Evolutionary conservation across 1,140 invertebrate genomes (phyloP).

Genomic region (Formica exsecta): DNA sequence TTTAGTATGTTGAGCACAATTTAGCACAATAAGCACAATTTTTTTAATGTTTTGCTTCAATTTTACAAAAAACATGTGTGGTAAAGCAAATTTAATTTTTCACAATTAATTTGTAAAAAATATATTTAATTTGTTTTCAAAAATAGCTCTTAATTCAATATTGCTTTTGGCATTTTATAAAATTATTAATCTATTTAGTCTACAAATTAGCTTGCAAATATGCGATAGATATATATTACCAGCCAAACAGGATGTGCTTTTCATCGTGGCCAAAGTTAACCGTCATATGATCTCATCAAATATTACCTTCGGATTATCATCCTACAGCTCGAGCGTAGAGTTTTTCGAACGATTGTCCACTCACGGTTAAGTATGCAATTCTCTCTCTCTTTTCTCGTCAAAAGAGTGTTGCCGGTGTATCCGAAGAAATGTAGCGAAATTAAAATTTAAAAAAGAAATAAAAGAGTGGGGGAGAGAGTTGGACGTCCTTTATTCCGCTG

Average conservation of each 20-base stretch:
- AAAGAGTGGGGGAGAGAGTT: constrained; percentile 17
- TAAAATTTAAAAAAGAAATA: constrained; percentile 21
- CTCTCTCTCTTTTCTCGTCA: not conserved
- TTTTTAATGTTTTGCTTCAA: not conserved
- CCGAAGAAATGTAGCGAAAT: constrained; percentile 68
- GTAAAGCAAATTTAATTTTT: not conserved
- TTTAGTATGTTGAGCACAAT: not conserved
- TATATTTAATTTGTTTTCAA: not conserved
- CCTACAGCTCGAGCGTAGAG: not conserved
- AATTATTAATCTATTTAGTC: constrained; percentile 4
- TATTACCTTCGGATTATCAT: constrained; percentile 22
- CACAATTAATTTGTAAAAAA: too few species aligned
- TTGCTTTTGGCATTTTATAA: not conserved
- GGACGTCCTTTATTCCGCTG: constrained; percentile 74
- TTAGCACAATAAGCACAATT: too few species aligned
- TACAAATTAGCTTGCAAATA: constrained; percentile 25
- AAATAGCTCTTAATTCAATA: not conserved
- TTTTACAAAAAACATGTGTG: not conserved
- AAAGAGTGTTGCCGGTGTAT: constrained; percentile 70
- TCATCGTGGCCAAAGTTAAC: constrained; percentile 2
- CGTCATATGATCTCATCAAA: constrained; percentile 50
- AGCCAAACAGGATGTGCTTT: constrained; percentile 40
- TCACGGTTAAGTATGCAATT: constrained; percentile 58
- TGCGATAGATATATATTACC: constrained; percentile 12
- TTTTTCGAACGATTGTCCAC: constrained; percentile 33